Percentiles rank a stretch among this genome's conserved stretches.
Conservation (phyloP, 2,113 vertebrate species). For the Tapirus terrestris region DNA sequence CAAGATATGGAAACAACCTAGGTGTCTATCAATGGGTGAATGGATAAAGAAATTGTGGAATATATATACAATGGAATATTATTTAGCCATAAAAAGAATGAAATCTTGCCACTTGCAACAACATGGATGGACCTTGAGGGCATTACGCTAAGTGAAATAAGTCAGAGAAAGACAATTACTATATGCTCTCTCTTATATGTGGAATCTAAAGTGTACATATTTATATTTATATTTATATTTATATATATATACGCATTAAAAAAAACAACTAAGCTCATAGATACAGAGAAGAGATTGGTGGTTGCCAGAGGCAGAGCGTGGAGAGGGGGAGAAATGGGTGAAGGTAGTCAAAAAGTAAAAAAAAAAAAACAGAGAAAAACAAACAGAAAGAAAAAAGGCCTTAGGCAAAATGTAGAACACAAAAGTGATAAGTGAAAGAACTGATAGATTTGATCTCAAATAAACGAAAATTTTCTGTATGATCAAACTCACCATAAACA, state of each 20-base stretch:
- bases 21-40: background rate
- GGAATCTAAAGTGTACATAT: background rate
- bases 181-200: background rate
- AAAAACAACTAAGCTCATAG: background rate
- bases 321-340: background rate
- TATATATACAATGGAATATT: background rate
- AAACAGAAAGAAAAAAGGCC: no score
- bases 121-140: background rate
- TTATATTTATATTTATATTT: no score
- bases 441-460: background rate
- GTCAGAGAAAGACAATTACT: background rate
- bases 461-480: background rate
- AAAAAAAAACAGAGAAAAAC: background rate
- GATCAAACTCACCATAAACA: background rate
- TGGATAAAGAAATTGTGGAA: background rate
- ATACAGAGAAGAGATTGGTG: background rate
- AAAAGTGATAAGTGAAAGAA: background rate
- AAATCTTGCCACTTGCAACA: background rate
- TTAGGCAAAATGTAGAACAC: background rate
- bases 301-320: background rate
- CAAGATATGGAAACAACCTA: background rate
- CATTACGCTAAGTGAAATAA: background rate
- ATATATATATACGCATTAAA: background rate
- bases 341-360: background rate
- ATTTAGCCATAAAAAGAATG: background rate